phyloP scores from a whole-genome alignment of 2,888 invertebrate species.

The Eupithecia pulchellata region DNA sequence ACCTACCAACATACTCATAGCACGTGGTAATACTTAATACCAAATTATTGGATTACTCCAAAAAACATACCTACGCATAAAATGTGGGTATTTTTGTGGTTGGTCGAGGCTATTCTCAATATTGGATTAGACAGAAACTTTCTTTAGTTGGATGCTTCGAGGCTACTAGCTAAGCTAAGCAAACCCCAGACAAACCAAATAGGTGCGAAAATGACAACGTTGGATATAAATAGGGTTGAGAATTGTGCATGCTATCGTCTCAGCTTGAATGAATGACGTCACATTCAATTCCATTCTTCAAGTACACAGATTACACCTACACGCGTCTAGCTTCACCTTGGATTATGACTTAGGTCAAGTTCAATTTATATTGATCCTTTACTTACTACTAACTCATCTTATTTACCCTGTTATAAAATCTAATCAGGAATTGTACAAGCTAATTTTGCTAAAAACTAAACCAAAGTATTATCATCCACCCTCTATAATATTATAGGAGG shows the following conservation, averaged over 20 bases:
- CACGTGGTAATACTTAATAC: neutral
- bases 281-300: neutral
- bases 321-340: neutral
- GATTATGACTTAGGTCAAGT: neutral
- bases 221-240: neutral
- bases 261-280: neutral
- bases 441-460: too few species aligned
- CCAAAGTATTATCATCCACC: too few species aligned
- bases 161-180: too few species aligned
- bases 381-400: neutral
- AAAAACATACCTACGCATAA: neutral
- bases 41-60: neutral
- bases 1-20: neutral
- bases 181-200: neutral
- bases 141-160: neutral
- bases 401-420: neutral
- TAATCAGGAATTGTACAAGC: neutral
- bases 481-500: too few species aligned
- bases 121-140: neutral
- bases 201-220: neutral
- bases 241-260: neutral
- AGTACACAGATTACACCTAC: neutral
- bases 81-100: neutral
- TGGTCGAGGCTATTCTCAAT: neutral
- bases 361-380: neutral